A percentile compares a stretch with the other conserved stretches of the same genome.
These are phyloP conservation scores for Pyrgilauda ruficollis DNA, from an alignment of 2,113 vertebrate species.

Conservation along the genomic window DNA sequence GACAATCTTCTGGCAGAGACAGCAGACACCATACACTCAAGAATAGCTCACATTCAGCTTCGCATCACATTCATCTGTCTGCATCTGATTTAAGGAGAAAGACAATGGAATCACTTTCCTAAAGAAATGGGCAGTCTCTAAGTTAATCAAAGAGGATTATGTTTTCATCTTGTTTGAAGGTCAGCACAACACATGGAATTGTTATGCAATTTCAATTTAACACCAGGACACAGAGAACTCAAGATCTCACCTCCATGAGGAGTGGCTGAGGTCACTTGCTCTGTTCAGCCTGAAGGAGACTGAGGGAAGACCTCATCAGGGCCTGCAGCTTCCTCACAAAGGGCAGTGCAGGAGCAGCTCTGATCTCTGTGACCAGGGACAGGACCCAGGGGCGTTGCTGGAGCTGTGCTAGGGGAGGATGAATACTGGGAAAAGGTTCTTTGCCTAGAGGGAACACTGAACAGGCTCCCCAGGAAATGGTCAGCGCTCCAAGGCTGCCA, in stretches of 20 bases:
- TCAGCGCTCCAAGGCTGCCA: background rate
- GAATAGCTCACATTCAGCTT: background rate
- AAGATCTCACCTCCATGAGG: background rate
- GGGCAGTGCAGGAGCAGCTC: background rate
- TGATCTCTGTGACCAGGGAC: background rate
- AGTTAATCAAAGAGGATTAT: background rate
- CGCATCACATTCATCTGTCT: background rate
- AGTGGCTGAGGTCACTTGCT: background rate
- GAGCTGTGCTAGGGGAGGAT: background rate
- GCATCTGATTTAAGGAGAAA: background rate
- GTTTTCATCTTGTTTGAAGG: background rate
- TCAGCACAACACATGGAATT: background rate
- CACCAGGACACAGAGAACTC: background rate
- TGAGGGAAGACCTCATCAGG: background rate
- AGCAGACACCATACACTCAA: background rate
- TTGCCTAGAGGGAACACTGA: background rate
- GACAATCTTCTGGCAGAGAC: background rate
- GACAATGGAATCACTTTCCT: background rate
- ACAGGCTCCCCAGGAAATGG: background rate
- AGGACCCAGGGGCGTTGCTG: background rate
- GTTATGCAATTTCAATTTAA: background rate
- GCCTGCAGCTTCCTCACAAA: background rate
- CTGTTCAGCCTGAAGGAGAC: background rate
- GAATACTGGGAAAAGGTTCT: background rate
- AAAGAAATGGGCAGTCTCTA: background rate